These are phyloP conservation scores for Hoplodrina blanda DNA, from an alignment of 2,888 invertebrate genomes.

Conservation along the genomic window DNA sequence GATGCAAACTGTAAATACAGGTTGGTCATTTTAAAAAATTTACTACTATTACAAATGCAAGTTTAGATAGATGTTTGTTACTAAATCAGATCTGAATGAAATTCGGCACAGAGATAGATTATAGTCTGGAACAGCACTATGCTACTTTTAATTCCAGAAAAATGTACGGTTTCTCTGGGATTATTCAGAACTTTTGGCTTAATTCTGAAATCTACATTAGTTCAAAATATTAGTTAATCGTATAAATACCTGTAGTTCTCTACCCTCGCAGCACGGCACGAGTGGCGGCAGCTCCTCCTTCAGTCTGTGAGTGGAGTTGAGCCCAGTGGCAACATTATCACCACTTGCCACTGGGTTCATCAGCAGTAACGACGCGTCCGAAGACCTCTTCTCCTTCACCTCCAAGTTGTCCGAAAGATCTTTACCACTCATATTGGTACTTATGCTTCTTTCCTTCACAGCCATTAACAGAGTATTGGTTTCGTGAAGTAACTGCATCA, in stretches of 20 bases:
- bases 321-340: slow-evolving; percentile 81
- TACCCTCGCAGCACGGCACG: slow-evolving; percentile 87
- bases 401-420: slow-evolving; percentile 74
- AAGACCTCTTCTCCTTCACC: slow-evolving; percentile 82
- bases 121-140: no score
- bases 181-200: no score
- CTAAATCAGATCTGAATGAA: no score
- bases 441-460: slow-evolving; percentile 73
- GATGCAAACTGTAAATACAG: no score
- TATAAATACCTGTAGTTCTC: slow-evolving; percentile 84
- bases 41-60: no score
- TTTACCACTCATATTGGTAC: slow-evolving; percentile 62
- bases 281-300: slow-evolving; percentile 83
- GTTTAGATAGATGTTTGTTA: no score
- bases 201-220: no score
- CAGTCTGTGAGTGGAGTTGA: slow-evolving; percentile 80
- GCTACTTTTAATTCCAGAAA: no score
- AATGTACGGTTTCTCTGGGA: no score
- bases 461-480: slow-evolving; percentile 71
- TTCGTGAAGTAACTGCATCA: slow-evolving; percentile 84
- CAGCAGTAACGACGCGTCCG: slow-evolving; percentile 77
- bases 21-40: no score
- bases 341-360: slow-evolving; percentile 88
- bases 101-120: no score
- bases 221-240: no score